A percentile compares a stretch with the other conserved stretches of the same genome.
Evolutionary conservation across 2,113 vertebrate species (phyloP).

Genomic region (Arothron firmamentum): DNA sequence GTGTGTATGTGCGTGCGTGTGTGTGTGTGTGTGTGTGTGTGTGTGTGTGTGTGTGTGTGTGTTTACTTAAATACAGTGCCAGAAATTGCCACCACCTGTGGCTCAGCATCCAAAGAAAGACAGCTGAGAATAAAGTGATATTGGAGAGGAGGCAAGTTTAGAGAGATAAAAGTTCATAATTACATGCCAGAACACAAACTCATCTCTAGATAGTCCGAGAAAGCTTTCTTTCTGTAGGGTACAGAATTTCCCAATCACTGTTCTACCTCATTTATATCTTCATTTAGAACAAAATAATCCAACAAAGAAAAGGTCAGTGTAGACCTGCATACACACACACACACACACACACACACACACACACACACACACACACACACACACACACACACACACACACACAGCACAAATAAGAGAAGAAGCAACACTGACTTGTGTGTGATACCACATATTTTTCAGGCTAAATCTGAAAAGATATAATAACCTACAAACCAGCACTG

Average conservation of each 20-base stretch:
- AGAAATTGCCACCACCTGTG: constrained; percentile 66
- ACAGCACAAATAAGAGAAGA: not conserved
- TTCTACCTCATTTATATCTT: constrained; percentile 51
- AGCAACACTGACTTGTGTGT: too few species aligned
- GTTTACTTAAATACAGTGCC: constrained; percentile 32
- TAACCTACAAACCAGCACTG: too few species aligned
- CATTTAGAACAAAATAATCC: too few species aligned
- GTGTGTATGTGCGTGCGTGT: constrained; percentile 17
- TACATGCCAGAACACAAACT: constrained; percentile 60
- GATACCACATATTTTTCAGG: too few species aligned
- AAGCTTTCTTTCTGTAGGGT: constrained; percentile 18
- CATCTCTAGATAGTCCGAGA: constrained; percentile 50
- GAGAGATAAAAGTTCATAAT: constrained; percentile 66
- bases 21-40: too few species aligned
- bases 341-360: constrained; percentile 12
- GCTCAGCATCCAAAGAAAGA: constrained; percentile 52
- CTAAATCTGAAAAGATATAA: too few species aligned
- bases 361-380: constrained; percentile 13
- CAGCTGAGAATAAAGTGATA: constrained; percentile 18
- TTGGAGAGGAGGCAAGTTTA: constrained; percentile 26
- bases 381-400: constrained; percentile 7
- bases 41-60: too few species aligned
- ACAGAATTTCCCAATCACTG: constrained; percentile 16
- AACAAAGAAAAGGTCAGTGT: too few species aligned
- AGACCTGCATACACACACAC: constrained; percentile 20